These are phyloP conservation scores for Sceliomorpha sp. DNA, from an alignment of 2,888 invertebrate species.

Conservation along the genomic window DNA sequence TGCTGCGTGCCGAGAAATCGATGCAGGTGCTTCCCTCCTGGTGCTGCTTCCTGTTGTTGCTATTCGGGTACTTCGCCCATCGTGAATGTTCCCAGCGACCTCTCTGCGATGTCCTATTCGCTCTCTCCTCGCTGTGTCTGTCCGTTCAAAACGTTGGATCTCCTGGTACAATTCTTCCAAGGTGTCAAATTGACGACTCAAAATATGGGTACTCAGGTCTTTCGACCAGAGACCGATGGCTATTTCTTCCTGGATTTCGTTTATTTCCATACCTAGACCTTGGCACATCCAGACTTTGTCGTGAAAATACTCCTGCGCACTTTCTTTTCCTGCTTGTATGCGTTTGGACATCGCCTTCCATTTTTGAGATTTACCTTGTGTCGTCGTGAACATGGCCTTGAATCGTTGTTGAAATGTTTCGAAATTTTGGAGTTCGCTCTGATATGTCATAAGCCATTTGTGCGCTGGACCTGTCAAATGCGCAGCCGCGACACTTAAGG, in stretches of 20 bases:
- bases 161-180: background rate
- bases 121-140: conserved; percentile 1
- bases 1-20: background rate
- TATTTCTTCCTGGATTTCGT: conserved; percentile 7
- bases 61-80: background rate
- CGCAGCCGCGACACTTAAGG: conserved; percentile 3
- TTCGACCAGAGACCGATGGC: conserved; percentile 9
- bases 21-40: background rate
- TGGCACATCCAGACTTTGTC: conserved; percentile 9
- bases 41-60: background rate
- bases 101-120: background rate
- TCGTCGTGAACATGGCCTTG: background rate
- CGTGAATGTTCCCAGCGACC: background rate
- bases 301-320: conserved; percentile 3
- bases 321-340: background rate
- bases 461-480: conserved; percentile 9
- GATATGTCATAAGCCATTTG: conserved; percentile 16
- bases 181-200: conserved; percentile 1
- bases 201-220: conserved; percentile 1
- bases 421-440: background rate
- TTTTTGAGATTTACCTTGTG: background rate
- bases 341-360: background rate
- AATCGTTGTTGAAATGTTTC: background rate
- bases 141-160: conserved; percentile 4
- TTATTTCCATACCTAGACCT: background rate